These are phyloP conservation scores for Cyclina sinensis DNA, from an alignment of 1,140 invertebrate genomes.

Conservation along the genomic window DNA sequence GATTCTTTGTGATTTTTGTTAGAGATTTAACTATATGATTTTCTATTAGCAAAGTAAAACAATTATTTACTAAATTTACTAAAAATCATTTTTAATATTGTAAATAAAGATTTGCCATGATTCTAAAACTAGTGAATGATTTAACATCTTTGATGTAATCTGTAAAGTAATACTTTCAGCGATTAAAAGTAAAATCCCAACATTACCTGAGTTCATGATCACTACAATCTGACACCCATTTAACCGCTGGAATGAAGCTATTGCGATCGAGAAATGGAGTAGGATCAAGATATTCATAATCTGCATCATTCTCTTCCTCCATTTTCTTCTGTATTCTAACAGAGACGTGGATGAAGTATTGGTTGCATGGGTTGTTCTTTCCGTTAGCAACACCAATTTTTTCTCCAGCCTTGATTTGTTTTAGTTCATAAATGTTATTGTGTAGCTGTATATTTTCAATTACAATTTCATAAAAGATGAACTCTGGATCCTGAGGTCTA, in stretches of 20 bases:
- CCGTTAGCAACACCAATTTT: slow-evolving; percentile 39
- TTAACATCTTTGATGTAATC: no score
- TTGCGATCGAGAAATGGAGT: slow-evolving; percentile 30
- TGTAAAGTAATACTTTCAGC: no score
- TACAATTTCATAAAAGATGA: slow-evolving; percentile 12
- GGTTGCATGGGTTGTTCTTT: not conserved
- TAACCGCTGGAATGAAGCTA: slow-evolving; percentile 33
- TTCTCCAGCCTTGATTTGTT: slow-evolving; percentile 14
- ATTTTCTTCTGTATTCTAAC: not conserved
- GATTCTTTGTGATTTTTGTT: no score
- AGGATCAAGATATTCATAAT: slow-evolving; percentile 60
- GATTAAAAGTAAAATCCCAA: no score
- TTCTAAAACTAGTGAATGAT: no score
- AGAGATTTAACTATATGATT: no score
- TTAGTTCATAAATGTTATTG: not conserved
- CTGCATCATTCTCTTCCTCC: not conserved
- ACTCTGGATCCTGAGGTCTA: slow-evolving; percentile 43
- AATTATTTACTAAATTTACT: no score
- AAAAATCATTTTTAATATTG: no score
- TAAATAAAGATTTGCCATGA: no score
- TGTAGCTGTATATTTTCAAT: slow-evolving; percentile 39
- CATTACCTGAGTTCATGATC: slow-evolving; percentile 57
- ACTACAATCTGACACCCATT: slow-evolving; percentile 58
- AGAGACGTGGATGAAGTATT: slow-evolving; percentile 46
- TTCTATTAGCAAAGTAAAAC: no score